Evolutionary conservation across 2,888 invertebrate species (phyloP).

Genomic region (Drosophila putrida): DNA sequence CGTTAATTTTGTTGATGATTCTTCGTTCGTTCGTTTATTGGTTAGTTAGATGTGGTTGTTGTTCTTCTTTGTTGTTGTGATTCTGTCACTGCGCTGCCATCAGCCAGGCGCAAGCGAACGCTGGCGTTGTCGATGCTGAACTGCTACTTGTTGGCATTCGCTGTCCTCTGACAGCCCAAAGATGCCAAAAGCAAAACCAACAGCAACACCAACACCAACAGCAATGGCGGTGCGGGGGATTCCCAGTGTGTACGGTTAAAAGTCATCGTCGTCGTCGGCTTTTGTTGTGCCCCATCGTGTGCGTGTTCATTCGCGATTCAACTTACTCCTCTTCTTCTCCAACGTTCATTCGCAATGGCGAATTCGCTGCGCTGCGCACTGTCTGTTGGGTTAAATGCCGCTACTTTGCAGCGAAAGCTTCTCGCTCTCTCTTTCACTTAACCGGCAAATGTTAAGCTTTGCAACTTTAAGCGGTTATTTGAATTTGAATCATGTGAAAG

Average conservation of each 20-base stretch:
- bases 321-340: conserved; percentile 9
- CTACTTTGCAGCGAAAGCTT: conserved; percentile 55
- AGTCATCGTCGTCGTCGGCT: conserved; percentile 44
- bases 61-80: conserved; percentile 2
- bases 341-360: conserved; percentile 39
- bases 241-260: not conserved
- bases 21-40: too few species aligned
- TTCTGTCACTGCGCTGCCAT: conserved; percentile 45
- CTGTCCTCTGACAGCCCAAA: conserved; percentile 56
- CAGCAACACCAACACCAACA: not conserved
- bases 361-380: conserved; percentile 54
- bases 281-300: conserved; percentile 5
- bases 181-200: conserved; percentile 52
- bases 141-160: conserved; percentile 78
- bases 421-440: not conserved
- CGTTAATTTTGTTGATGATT: conserved; percentile 10
- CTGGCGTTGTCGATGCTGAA: conserved; percentile 76
- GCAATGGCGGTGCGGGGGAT: not conserved
- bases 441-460: conserved; percentile 34
- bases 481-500: conserved; percentile 1
- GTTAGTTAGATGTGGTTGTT: not conserved
- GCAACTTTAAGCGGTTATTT: conserved; percentile 4
- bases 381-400: conserved; percentile 47
- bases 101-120: conserved; percentile 67
- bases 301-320: conserved; percentile 36